Conservation (phyloP, 2,888 invertebrate species). For the Tetanocera ferruginea region DNA sequence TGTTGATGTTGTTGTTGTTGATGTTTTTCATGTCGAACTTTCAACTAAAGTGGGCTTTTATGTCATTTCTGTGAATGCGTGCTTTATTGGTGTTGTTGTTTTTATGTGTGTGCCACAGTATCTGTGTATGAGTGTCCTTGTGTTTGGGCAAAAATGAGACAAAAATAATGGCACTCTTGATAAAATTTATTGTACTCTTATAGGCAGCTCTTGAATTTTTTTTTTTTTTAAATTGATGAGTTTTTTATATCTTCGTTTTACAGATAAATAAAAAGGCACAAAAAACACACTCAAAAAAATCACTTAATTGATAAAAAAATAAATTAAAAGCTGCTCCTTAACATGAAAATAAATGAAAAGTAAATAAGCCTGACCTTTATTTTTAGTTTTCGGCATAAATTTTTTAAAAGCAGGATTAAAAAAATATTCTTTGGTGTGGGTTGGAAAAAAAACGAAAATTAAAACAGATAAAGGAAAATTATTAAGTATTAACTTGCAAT, state of each 20-base stretch:
- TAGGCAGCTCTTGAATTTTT: neutral
- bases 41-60: neutral
- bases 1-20: neutral
- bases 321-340: too few species aligned
- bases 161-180: neutral
- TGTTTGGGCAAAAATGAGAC: neutral
- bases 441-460: too few species aligned
- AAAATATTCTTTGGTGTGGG: too few species aligned
- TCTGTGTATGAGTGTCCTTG: neutral
- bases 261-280: too few species aligned
- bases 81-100: neutral
- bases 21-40: neutral
- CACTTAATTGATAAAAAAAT: too few species aligned
- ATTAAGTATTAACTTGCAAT: too few species aligned
- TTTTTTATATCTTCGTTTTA: neutral
- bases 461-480: too few species aligned
- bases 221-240: neutral
- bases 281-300: too few species aligned
- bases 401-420: too few species aligned
- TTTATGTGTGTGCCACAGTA: neutral
- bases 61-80: neutral
- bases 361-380: too few species aligned
- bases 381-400: too few species aligned
- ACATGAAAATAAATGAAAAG: too few species aligned
- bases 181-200: neutral